Conservation (phyloP, 2,113 vertebrate genomes). For the Plotosus lineatus region DNA sequence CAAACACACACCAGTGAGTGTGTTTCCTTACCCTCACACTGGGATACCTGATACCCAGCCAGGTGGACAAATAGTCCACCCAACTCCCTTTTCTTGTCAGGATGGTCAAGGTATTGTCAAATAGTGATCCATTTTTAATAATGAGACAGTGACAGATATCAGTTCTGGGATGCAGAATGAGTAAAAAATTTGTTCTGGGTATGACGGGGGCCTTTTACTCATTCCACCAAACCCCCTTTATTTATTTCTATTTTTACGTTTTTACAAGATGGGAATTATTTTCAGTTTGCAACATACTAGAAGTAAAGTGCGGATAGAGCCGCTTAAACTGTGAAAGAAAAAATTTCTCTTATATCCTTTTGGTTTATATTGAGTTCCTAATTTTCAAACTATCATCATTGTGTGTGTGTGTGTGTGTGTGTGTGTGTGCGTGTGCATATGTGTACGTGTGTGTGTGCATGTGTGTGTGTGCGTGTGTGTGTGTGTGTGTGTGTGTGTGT, state of each 20-base stretch:
- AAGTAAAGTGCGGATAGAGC: not conserved
- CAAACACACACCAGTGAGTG: slow-evolving; percentile 54
- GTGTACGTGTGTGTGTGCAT: no score
- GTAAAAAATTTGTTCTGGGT: not conserved
- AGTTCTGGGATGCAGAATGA: not conserved
- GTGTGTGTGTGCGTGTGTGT: no score
- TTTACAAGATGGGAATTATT: not conserved
- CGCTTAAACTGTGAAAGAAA: not conserved
- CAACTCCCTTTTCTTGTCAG: slow-evolving; percentile 27
- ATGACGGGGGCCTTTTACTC: not conserved
- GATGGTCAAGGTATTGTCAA: slow-evolving; percentile 15
- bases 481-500: not conserved
- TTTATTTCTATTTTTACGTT: not conserved
- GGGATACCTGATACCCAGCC: slow-evolving; percentile 41
- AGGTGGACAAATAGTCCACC: slow-evolving; percentile 37
- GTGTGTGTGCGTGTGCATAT: no score
- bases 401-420: not conserved
- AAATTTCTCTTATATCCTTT: not conserved
- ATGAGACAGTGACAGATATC: not conserved
- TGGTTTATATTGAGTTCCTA: not conserved
- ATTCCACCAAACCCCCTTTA: not conserved
- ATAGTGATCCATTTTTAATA: not conserved
- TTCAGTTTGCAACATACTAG: not conserved
- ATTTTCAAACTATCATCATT: not conserved
- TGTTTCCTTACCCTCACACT: slow-evolving; percentile 42